Percentiles rank a stretch among this genome's conserved stretches.
phyloP scores from a whole-genome alignment of 2,888 invertebrate species.

The Hymenopus coronatus region DNA sequence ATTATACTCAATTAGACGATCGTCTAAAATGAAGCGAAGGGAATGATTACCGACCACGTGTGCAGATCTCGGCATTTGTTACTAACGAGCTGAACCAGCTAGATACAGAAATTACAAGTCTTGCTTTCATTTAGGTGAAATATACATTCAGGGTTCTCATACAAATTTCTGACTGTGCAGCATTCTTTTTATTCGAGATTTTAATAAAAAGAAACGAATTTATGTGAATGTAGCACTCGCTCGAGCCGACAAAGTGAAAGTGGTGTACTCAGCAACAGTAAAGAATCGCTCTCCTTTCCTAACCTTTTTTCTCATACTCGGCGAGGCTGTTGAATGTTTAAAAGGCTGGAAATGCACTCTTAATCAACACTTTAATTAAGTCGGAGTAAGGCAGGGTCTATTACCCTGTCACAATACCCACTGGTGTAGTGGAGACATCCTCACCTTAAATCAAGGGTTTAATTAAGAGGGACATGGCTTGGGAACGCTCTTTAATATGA shows the following conservation, averaged over 20 bases:
- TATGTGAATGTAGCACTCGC: no score
- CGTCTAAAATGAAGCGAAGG: no score
- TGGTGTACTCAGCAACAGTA: neutral
- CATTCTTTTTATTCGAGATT: no score
- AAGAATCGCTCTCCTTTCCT: neutral
- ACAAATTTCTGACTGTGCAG: no score
- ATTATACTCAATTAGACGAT: no score
- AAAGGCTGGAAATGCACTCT: neutral
- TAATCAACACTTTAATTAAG: conserved; percentile 4
- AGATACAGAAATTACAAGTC: no score
- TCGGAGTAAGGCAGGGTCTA: neutral
- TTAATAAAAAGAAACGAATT: no score
- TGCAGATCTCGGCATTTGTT: no score
- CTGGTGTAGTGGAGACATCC: neutral
- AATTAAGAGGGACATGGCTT: neutral
- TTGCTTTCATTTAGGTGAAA: no score
- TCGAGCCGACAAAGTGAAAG: neutral
- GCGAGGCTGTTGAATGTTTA: conserved; percentile 7
- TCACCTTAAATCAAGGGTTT: neutral
- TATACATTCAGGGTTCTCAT: no score
- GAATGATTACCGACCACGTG: no score
- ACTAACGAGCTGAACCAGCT: no score
- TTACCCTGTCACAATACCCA: neutral
- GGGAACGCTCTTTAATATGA: neutral
- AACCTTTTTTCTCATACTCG: neutral